Evolutionary conservation across 2,797 vertebrate species (phyloP).

Genomic region (Pogoniulus pusillus): DNA sequence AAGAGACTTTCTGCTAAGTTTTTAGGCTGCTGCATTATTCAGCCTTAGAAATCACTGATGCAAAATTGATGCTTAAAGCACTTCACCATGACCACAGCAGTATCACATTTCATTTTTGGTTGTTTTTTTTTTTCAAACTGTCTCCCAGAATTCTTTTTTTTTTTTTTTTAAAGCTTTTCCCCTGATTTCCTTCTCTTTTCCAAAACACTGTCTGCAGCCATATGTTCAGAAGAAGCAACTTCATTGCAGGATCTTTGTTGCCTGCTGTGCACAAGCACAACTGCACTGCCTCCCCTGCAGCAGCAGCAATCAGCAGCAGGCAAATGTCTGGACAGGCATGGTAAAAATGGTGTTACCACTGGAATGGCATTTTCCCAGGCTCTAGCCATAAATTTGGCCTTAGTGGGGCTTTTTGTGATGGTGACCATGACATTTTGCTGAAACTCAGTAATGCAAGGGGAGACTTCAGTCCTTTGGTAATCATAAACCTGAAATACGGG

Average conservation of each 20-base stretch:
- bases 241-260: neutral
- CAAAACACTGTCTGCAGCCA: neutral
- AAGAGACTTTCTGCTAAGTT: neutral
- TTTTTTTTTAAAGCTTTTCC: neutral
- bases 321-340: neutral
- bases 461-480: neutral
- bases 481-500: neutral
- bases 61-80: neutral
- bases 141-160: neutral
- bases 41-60: neutral
- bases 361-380: neutral
- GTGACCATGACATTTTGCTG: neutral
- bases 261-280: neutral
- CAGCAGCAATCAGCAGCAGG: neutral
- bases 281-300: neutral
- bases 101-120: neutral
- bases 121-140: neutral
- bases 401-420: neutral
- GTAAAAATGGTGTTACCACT: neutral
- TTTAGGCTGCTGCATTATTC: neutral
- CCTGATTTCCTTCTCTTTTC: neutral
- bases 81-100: neutral
- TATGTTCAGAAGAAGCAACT: neutral
- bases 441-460: neutral
- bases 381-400: neutral